Evolutionary conservation across 2,888 invertebrate genomes (phyloP).

Genomic region (Meta bourneti): DNA sequence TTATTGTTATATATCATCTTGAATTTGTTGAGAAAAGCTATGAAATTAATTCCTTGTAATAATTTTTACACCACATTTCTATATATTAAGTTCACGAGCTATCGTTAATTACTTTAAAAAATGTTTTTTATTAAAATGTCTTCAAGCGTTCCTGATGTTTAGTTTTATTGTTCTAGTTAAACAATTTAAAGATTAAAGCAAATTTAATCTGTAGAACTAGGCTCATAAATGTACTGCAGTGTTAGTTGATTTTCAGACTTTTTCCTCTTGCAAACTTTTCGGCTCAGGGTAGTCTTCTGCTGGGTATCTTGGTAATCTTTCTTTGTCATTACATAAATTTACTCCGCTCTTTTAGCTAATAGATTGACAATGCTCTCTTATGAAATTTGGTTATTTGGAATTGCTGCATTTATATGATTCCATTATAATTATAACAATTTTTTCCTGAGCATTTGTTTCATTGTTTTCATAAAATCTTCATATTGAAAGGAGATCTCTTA

Average conservation of each 20-base stretch:
- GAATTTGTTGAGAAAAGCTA: too few relatives aligned
- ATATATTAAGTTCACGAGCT: too few relatives aligned
- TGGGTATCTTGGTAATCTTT: conserved; percentile 29
- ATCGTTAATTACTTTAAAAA: too few relatives aligned
- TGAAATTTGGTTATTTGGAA: not conserved
- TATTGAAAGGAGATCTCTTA: too few relatives aligned
- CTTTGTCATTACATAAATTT: not conserved
- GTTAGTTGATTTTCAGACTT: conserved; percentile 18
- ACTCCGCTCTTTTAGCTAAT: not conserved
- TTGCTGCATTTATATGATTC: not conserved
- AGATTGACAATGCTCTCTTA: not conserved
- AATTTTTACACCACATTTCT: too few relatives aligned
- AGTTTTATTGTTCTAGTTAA: too few relatives aligned
- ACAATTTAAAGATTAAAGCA: too few relatives aligned
- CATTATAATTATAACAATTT: not conserved
- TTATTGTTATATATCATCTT: too few relatives aligned
- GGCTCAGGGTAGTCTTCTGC: conserved; percentile 20
- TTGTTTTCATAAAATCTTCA: not conserved
- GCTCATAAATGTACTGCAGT: conserved; percentile 11
- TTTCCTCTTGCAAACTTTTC: not conserved
- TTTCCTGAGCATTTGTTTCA: not conserved
- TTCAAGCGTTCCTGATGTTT: too few relatives aligned
- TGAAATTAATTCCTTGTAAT: too few relatives aligned
- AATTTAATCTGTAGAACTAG: too few relatives aligned
- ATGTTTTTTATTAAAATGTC: too few relatives aligned